Evolutionary conservation across 2,888 invertebrate species (phyloP).

Genomic region (Panopea generosa): DNA sequence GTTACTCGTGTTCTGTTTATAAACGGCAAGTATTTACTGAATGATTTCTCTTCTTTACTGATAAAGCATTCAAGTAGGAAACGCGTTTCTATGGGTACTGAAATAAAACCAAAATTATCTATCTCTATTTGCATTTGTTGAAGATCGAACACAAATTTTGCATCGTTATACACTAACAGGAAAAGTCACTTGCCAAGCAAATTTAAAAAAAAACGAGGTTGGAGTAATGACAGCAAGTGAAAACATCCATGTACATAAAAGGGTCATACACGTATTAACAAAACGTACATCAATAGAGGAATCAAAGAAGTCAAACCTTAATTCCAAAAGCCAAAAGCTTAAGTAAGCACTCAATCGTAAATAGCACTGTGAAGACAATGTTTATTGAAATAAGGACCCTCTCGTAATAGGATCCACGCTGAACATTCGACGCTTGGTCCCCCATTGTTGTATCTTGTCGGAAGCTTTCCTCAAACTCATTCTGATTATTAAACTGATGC

Average conservation of each 20-base stretch:
- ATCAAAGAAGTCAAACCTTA: slow-evolving; percentile 89
- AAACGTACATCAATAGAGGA: slow-evolving; percentile 17
- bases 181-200: slow-evolving; percentile 15
- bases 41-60: too few species aligned
- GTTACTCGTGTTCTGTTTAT: too few species aligned
- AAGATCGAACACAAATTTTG: too few species aligned
- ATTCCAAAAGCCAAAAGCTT: slow-evolving; percentile 99
- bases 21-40: too few species aligned
- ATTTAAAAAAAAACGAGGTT: neutral
- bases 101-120: too few species aligned
- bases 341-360: slow-evolving; percentile 99
- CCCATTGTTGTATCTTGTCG: slow-evolving; percentile 12
- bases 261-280: slow-evolving; percentile 14
- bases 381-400: slow-evolving; percentile 89
- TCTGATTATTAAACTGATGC: slow-evolving; percentile 63
- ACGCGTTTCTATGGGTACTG: too few species aligned
- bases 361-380: slow-evolving; percentile 99
- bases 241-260: slow-evolving; percentile 7
- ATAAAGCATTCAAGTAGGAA: too few species aligned
- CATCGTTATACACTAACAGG: slow-evolving; percentile 7
- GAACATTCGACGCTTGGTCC: slow-evolving; percentile 22
- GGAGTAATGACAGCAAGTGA: slow-evolving; percentile 8
- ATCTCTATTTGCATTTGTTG: too few species aligned
- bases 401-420: slow-evolving; percentile 53
- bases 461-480: slow-evolving; percentile 59